These are phyloP conservation scores for Pristionchus mayeri DNA, from an alignment of 2,888 invertebrate species.

Conservation along the genomic window DNA sequence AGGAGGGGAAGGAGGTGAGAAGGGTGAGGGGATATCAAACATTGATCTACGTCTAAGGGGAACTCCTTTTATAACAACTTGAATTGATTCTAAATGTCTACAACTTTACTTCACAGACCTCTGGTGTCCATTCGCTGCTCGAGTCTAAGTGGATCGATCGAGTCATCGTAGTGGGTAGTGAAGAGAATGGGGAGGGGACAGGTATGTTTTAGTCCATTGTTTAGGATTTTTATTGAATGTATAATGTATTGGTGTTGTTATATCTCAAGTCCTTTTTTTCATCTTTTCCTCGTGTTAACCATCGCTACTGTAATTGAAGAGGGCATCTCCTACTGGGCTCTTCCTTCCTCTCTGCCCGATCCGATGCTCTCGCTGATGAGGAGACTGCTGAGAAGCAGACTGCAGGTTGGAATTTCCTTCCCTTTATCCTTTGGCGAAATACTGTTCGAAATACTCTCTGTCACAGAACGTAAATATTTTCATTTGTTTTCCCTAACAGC, in stretches of 20 bases:
- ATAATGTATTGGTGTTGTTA: background rate
- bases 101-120: background rate
- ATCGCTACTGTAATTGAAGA: background rate
- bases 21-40: too few relatives aligned
- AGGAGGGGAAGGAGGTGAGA: background rate
- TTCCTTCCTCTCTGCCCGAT: slow-evolving; percentile 21
- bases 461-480: too few relatives aligned
- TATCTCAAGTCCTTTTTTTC: background rate
- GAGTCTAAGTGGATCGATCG: background rate
- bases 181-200: background rate
- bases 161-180: slow-evolving; percentile 14
- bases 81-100: too few relatives aligned
- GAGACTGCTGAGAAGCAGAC: background rate
- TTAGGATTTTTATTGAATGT: background rate
- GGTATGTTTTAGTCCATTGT: background rate
- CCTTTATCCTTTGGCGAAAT: too few relatives aligned
- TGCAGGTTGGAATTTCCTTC: background rate
- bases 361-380: background rate
- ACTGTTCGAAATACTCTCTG: too few relatives aligned
- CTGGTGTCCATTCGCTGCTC: background rate
- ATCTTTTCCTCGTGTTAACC: background rate
- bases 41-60: too few relatives aligned
- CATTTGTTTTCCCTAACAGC: too few relatives aligned
- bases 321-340: background rate
- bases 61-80: too few relatives aligned